Conservation (phyloP, 2,797 vertebrate species). For the Allobates femoralis region DNA sequence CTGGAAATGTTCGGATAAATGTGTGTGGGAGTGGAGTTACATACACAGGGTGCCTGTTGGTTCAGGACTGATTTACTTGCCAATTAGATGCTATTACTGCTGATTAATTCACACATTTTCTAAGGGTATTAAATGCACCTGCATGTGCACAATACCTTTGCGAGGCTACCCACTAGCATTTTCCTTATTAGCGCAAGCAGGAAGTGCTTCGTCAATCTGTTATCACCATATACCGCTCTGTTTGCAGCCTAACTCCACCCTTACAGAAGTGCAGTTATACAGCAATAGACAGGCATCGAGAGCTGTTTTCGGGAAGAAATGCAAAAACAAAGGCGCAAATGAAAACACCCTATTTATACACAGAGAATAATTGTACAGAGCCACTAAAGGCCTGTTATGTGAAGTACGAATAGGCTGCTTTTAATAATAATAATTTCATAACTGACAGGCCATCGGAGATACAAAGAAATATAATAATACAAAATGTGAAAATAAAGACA, state of each 20-base stretch:
- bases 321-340: constrained; percentile 7
- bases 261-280: constrained; percentile 28
- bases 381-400: not conserved
- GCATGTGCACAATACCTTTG: constrained; percentile 63
- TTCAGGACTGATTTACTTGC: constrained; percentile 67
- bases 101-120: constrained; percentile 72
- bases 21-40: constrained; percentile 68
- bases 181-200: constrained; percentile 65
- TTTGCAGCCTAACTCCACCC: constrained; percentile 57
- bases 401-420: not conserved
- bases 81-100: constrained; percentile 69
- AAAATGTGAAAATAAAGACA: too few species aligned
- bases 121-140: constrained; percentile 68
- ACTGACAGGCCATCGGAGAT: not conserved
- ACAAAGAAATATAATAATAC: not conserved
- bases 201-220: constrained; percentile 61
- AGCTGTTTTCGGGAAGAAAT: constrained; percentile 26
- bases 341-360: constrained; percentile 1
- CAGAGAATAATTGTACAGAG: not conserved
- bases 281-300: constrained; percentile 40
- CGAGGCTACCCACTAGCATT: constrained; percentile 63
- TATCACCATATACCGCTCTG: constrained; percentile 58
- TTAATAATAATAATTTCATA: not conserved
- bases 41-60: constrained; percentile 66
- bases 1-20: constrained; percentile 69